These are phyloP conservation scores for Synchiropus splendidus DNA, from an alignment of 2,113 vertebrate species.

Conservation along the genomic window DNA sequence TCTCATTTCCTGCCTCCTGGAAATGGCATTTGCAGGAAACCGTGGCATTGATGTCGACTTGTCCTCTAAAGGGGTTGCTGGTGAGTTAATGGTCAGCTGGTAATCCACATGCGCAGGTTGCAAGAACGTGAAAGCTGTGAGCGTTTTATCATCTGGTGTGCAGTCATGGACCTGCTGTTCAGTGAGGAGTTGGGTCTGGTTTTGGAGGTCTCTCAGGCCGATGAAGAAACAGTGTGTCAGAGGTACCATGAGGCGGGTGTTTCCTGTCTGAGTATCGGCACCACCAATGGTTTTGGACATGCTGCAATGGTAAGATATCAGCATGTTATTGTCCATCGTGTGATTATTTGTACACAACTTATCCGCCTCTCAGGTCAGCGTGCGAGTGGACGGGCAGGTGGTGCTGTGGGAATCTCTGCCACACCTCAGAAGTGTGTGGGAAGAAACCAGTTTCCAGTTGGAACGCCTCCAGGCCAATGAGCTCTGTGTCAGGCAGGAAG, in stretches of 20 bases:
- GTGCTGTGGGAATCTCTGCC: constrained; percentile 66
- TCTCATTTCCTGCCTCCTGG: constrained; percentile 77
- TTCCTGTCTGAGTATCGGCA: constrained; percentile 67
- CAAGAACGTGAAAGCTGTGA: background rate
- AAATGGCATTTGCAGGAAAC: constrained; percentile 91
- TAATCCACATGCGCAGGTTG: background rate
- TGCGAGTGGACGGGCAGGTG: constrained; percentile 63
- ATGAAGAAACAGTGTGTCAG: constrained; percentile 47
- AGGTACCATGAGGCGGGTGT: constrained; percentile 67
- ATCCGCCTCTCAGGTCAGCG: constrained; percentile 57
- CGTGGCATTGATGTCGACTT: constrained; percentile 75
- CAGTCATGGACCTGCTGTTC: constrained; percentile 77
- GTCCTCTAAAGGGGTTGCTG: constrained; percentile 50
- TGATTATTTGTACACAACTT: background rate
- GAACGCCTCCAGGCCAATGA: constrained; percentile 76
- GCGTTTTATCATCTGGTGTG: background rate
- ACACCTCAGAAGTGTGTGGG: constrained; percentile 76
- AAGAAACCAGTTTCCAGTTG: constrained; percentile 83
- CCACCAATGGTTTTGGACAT: constrained; percentile 66
- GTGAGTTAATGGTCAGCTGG: constrained; percentile 45
- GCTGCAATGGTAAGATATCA: constrained; percentile 65
- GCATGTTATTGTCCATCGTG: background rate
- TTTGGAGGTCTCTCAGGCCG: constrained; percentile 68
- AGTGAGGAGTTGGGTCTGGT: constrained; percentile 82
- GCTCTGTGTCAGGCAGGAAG: constrained; percentile 71